These are phyloP conservation scores for Odontomyia ornata DNA, from an alignment of 2,888 invertebrate species.

Conservation along the genomic window DNA sequence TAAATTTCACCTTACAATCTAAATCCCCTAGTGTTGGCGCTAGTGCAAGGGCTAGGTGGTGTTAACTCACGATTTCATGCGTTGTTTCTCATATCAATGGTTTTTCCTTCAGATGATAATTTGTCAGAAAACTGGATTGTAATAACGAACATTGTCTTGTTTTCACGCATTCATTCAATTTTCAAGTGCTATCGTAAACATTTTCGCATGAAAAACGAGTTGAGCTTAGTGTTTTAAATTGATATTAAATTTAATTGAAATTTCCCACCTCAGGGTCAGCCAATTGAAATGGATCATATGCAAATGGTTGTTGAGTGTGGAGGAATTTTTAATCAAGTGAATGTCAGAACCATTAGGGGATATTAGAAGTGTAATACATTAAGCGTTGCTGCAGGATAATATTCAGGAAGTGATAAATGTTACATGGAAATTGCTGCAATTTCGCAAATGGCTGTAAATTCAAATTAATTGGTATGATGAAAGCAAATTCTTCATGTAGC, in stretches of 20 bases:
- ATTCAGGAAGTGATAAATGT: background rate
- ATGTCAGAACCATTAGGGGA: background rate
- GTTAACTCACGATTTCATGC: background rate
- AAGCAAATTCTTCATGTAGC: too few species aligned
- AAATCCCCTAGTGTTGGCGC: background rate
- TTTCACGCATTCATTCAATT: background rate
- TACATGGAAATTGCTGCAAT: background rate
- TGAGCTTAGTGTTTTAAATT: background rate
- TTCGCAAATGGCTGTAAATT: too few species aligned
- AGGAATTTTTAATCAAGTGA: background rate
- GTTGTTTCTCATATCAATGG: constrained; percentile 3
- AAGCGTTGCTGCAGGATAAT: background rate
- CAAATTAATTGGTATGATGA: too few species aligned
- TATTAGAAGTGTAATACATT: background rate
- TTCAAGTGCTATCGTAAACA: background rate
- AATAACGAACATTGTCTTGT: background rate
- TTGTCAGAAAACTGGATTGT: constrained; percentile 17
- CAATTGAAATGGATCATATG: background rate
- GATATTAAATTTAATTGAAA: constrained; percentile 26
- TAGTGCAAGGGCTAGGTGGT: too few species aligned
- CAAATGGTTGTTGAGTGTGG: background rate
- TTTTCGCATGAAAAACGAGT: background rate
- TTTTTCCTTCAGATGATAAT: constrained; percentile 1
- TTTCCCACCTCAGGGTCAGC: background rate
- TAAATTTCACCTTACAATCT: constrained; percentile 16